These are phyloP conservation scores for Aleiodes sp. DNA, from an alignment of 1,140 invertebrate genomes.

Conservation along the genomic window DNA sequence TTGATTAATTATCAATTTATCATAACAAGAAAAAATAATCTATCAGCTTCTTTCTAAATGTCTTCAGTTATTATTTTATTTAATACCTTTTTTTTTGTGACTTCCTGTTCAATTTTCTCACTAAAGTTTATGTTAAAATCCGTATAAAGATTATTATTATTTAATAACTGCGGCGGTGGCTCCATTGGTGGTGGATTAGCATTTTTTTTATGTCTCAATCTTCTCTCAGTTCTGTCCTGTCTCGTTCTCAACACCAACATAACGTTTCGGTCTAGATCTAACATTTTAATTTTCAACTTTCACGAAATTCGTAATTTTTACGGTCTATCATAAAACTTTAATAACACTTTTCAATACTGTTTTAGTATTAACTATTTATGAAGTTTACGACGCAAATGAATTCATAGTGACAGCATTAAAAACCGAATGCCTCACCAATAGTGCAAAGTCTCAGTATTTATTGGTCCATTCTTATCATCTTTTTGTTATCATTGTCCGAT, in stretches of 20 bases:
- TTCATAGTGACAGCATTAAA: conserved; percentile 5
- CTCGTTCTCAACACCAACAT: conserved; percentile 50
- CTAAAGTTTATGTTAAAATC: conserved; percentile 51
- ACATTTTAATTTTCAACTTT: conserved; percentile 39
- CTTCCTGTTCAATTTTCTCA: conserved; percentile 39
- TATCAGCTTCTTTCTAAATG: no score
- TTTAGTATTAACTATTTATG: not conserved
- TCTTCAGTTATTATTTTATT: no score
- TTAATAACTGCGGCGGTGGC: conserved; percentile 45
- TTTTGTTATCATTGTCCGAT: conserved; percentile 12
- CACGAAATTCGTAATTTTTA: conserved; percentile 15
- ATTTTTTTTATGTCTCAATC: conserved; percentile 50
- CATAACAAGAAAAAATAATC: no score
- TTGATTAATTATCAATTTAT: no score
- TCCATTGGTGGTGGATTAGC: conserved; percentile 51
- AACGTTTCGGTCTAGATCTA: conserved; percentile 46
- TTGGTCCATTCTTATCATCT: conserved; percentile 17
- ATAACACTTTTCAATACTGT: conserved; percentile 20
- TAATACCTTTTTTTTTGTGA: conserved; percentile 36
- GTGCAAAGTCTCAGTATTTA: conserved; percentile 24
- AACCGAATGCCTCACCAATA: conserved; percentile 6
- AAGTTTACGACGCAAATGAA: not conserved
- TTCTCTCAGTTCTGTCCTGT: conserved; percentile 50
- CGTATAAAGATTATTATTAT: conserved; percentile 49
- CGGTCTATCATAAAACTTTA: not conserved